Conservation (phyloP, 2,113 vertebrate genomes). For the Amphiprion percula region DNA sequence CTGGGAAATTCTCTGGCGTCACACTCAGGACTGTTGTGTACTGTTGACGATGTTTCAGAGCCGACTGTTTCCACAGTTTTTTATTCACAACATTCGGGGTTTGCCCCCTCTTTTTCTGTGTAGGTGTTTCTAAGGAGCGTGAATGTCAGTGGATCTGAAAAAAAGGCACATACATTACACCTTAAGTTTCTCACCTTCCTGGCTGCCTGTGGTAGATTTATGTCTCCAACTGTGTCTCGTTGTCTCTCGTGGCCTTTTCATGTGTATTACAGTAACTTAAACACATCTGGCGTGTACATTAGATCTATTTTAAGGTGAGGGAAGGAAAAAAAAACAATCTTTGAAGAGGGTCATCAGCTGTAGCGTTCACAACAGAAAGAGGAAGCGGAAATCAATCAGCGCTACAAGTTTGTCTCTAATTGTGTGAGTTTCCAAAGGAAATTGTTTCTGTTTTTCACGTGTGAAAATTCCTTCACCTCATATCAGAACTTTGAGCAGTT, state of each 20-base stretch:
- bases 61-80: constrained; percentile 66
- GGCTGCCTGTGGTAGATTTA: not conserved
- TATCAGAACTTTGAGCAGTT: constrained; percentile 24
- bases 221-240: not conserved
- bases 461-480: constrained; percentile 19
- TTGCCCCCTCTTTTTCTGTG: constrained; percentile 58
- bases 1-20: constrained; percentile 72
- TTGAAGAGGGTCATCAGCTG: constrained; percentile 36
- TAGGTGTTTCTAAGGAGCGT: constrained; percentile 30
- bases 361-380: constrained; percentile 32
- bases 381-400: constrained; percentile 48
- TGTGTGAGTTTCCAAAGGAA: constrained; percentile 59
- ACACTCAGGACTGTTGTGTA: constrained; percentile 57
- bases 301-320: constrained; percentile 34
- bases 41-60: constrained; percentile 56
- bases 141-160: constrained; percentile 38
- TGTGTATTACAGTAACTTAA: not conserved
- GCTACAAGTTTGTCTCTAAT: constrained; percentile 9
- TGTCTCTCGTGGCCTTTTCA: not conserved
- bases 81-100: constrained; percentile 42
- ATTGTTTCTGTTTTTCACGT: constrained; percentile 17
- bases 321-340: not conserved
- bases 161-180: not conserved
- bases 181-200: constrained; percentile 16
- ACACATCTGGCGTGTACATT: constrained; percentile 17